Evolutionary conservation across 1,140 invertebrate species (phyloP), one percentile per base, ranked within the genome.

Genomic region (Augochlora pura): DNA sequence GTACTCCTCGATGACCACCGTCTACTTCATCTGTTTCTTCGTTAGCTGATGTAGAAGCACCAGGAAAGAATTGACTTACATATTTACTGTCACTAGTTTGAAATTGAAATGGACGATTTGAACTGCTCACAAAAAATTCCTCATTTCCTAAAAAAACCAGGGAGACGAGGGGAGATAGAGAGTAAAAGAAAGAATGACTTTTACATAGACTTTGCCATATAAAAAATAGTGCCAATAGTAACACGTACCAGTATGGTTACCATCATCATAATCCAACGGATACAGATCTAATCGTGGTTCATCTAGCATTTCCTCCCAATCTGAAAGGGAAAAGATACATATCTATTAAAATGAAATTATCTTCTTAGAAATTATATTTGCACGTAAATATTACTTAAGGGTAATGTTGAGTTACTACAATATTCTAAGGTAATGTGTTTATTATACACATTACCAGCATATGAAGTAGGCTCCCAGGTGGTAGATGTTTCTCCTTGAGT

Each of bases 51-150:
- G 62, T 81, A 60, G 81, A 79, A 66, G 89, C 92, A 16, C 95
- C 95, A 49, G 96, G 96, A 91, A 96, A 96, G 91, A 96, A 96
- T 91, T 96, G 95, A 89, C 95, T 96, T 46, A 94, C 94, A 52
- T 94, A 94, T 73, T 93, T 94, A 88, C 94, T 93, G 54, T 94
- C 91, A 62, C 93, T 93, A 18, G 85, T 88, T 85, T 92, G 88
- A 68, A 95, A 94, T 87, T 96, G 95, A 90, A 96, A 96, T 1
- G 95, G 95, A 71, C 95, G 94, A 82, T 94, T 94, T 25, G 95
- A 96, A 81, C 95, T 95, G 75, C 95, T 96, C 72, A 96, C 95
- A 90, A 95, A 96, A 90, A 96, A 96, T 83, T 96, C 95, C 79
- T 96, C 95, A 73, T 94, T 94, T 77, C 86, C 91, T 91, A 65